phyloP scores from a whole-genome alignment of 2,888 invertebrate species.

The Bugula neritina region DNA sequence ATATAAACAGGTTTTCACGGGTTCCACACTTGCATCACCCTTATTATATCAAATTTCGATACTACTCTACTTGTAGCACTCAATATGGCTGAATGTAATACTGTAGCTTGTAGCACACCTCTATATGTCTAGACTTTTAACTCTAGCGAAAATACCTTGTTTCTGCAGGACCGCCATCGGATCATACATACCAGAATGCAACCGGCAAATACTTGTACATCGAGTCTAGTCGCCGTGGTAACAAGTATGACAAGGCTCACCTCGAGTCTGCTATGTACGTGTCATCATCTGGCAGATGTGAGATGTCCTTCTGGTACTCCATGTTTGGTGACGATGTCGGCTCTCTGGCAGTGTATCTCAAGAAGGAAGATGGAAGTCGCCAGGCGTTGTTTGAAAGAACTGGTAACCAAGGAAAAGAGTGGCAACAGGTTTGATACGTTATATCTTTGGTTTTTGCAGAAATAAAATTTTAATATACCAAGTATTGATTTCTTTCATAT shows the following conservation, averaged over 20 bases:
- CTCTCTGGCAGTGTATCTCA: slow-evolving; percentile 36
- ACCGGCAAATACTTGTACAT: slow-evolving; percentile 33
- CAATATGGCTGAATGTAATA: no score
- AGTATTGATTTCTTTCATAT: no score
- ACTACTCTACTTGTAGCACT: no score
- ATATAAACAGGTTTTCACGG: no score
- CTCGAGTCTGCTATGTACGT: slow-evolving; percentile 26
- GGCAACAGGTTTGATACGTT: slow-evolving; percentile 33
- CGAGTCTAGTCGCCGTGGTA: slow-evolving; percentile 6
- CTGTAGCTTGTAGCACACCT: no score
- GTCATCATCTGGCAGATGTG: slow-evolving; percentile 27
- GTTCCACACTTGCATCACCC: no score
- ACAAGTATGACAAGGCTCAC: neutral
- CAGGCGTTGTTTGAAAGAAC: slow-evolving; percentile 29
- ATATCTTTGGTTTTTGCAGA: no score
- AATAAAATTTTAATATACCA: no score
- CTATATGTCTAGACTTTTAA: no score
- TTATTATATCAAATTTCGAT: no score
- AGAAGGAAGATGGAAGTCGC: slow-evolving; percentile 27
- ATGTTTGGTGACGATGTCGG: slow-evolving; percentile 38
- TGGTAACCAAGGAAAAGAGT: slow-evolving; percentile 31
- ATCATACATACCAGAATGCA: slow-evolving; percentile 34
- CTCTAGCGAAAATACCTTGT: no score
- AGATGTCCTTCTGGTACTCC: slow-evolving; percentile 39
- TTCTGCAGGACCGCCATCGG: slow-evolving; percentile 40